These are phyloP conservation scores for Sorex maritimensis DNA, from an alignment of 2,797 vertebrate genomes.

Conservation along the genomic window DNA sequence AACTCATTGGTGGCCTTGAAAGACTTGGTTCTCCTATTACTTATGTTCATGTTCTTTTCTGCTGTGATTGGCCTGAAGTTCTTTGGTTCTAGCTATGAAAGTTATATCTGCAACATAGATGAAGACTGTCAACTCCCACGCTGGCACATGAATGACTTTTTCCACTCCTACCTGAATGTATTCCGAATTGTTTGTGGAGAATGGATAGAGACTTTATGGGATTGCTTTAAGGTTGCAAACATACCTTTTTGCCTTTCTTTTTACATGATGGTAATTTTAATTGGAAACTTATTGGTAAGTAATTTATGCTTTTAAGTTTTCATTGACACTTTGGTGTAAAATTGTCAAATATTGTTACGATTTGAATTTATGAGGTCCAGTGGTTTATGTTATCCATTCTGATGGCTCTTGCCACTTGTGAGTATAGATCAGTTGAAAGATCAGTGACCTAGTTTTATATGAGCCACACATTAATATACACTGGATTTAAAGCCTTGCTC, in stretches of 20 bases:
- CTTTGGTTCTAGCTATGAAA: slow-evolving; percentile 91
- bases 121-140: slow-evolving; percentile 87
- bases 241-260: slow-evolving; percentile 91
- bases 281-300: slow-evolving; percentile 94
- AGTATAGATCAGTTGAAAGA: neutral
- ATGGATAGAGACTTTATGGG: slow-evolving; percentile 97
- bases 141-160: slow-evolving; percentile 96
- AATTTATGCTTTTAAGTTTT: neutral
- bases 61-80: slow-evolving; percentile 95
- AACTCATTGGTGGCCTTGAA: slow-evolving; percentile 93
- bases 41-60: slow-evolving; percentile 95
- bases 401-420: neutral
- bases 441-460: neutral
- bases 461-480: neutral
- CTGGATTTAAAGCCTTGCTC: neutral
- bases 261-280: slow-evolving; percentile 95
- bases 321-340: neutral
- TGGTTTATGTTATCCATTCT: neutral
- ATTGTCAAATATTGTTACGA: neutral
- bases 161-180: slow-evolving; percentile 95
- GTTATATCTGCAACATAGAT: slow-evolving; percentile 89
- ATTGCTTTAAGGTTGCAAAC: slow-evolving; percentile 93
- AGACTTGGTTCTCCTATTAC: slow-evolving; percentile 93
- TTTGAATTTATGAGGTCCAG: neutral
- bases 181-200: slow-evolving; percentile 96